Conservation (phyloP, 2,113 vertebrate genomes). For the Syngnathus scovelli region DNA sequence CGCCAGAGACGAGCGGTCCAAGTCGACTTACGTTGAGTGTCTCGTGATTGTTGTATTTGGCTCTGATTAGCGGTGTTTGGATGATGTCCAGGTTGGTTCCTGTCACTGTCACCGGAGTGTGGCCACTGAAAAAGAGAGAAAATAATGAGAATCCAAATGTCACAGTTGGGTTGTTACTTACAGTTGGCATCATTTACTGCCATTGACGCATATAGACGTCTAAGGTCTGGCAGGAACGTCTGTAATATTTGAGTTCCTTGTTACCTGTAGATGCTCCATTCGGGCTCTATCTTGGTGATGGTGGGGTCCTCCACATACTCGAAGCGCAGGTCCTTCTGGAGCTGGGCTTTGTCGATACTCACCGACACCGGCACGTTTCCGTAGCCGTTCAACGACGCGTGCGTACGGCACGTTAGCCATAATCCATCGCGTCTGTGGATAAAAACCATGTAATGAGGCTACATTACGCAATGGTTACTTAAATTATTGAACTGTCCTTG, state of each 20-base stretch:
- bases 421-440: conserved; percentile 78
- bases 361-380: conserved; percentile 86
- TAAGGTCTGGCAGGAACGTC: background rate
- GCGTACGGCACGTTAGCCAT: conserved; percentile 87
- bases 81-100: conserved; percentile 96
- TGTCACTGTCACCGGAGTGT: conserved; percentile 89
- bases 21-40: conserved; percentile 84
- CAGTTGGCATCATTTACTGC: no score
- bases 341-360: conserved; percentile 87
- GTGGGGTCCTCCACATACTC: conserved; percentile 94
- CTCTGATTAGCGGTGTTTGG: conserved; percentile 92
- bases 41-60: conserved; percentile 88
- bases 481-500: background rate
- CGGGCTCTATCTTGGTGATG: conserved; percentile 87
- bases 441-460: background rate
- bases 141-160: background rate
- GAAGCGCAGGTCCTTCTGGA: conserved; percentile 85
- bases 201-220: no score
- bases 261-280: conserved; percentile 95
- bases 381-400: conserved; percentile 77
- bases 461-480: background rate
- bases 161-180: no score
- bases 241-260: background rate
- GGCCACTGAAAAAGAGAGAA: conserved; percentile 73
- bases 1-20: background rate